Conservation (phyloP, 2,113 vertebrate species). For the Carassius auratus region DNA sequence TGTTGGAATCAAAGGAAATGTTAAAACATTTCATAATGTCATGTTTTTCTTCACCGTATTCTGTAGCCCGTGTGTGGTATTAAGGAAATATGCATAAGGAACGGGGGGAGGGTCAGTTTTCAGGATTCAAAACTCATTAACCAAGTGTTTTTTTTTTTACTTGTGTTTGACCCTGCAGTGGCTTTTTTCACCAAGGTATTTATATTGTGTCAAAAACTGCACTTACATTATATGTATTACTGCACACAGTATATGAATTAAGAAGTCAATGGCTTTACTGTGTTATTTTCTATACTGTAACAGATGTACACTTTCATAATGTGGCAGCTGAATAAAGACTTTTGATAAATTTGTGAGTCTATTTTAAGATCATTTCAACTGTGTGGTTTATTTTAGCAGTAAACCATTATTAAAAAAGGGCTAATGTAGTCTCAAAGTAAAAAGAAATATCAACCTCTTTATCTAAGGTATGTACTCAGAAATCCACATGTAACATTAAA, state of each 20-base stretch:
- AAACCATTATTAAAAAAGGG: background rate
- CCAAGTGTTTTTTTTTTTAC: background rate
- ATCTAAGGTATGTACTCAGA: background rate
- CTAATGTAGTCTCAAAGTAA: background rate
- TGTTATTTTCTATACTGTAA: conserved; percentile 40
- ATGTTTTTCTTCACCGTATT: background rate
- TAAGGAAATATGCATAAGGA: background rate
- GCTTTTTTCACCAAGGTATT: conserved; percentile 13
- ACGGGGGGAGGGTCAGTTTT: background rate
- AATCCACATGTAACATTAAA: background rate
- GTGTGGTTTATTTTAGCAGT: background rate
- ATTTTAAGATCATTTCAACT: background rate
- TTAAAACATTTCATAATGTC: background rate
- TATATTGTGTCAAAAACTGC: conserved; percentile 2
- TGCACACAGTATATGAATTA: background rate
- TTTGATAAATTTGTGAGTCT: background rate
- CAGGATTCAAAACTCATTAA: background rate
- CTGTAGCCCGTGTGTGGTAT: background rate
- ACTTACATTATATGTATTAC: background rate
- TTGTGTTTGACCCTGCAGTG: background rate
- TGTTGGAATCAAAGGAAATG: background rate
- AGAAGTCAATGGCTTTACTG: background rate
- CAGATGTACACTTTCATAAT: conserved; percentile 33
- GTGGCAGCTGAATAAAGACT: conserved; percentile 54
- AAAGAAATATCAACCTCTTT: background rate